Evolutionary conservation across 2,888 invertebrate genomes (phyloP).

Genomic region (Drosophila mayaguana): DNA sequence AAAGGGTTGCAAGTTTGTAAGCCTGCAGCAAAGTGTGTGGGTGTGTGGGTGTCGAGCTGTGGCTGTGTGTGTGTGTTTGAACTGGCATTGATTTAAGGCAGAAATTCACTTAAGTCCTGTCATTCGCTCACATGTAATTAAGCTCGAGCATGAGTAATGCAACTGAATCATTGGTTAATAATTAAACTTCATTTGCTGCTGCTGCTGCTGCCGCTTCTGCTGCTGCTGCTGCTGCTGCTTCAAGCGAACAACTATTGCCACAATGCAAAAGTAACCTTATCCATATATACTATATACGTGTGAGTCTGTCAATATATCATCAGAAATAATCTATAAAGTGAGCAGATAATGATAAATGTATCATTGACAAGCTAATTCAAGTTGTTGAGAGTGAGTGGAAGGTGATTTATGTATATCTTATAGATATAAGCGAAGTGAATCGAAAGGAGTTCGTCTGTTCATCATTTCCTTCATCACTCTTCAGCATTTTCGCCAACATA

Average conservation of each 20-base stretch:
- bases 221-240: conserved; percentile 1
- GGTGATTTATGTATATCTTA: too few species aligned
- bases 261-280: neutral
- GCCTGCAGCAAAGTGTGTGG: conserved; percentile 27
- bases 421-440: too few species aligned
- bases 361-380: neutral
- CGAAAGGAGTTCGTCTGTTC: too few species aligned
- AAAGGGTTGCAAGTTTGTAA: conserved; percentile 32
- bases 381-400: too few species aligned
- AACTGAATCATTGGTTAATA: conserved; percentile 56
- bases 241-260: conserved; percentile 21
- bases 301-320: neutral
- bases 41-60: neutral
- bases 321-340: neutral
- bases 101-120: conserved; percentile 36
- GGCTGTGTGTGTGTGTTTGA: conserved; percentile 34
- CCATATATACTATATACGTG: neutral
- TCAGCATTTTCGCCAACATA: too few species aligned
- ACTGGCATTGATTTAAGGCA: conserved; percentile 64
- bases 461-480: too few species aligned
- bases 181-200: conserved; percentile 43
- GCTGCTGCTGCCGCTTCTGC: conserved; percentile 2
- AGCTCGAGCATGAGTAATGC: conserved; percentile 47
- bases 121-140: conserved; percentile 31
- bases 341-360: neutral